Evolutionary conservation across 2,113 vertebrate genomes (phyloP), one percentile per base, ranked within the genome.

Genomic region (Onychostruthus taczanowskii): DNA sequence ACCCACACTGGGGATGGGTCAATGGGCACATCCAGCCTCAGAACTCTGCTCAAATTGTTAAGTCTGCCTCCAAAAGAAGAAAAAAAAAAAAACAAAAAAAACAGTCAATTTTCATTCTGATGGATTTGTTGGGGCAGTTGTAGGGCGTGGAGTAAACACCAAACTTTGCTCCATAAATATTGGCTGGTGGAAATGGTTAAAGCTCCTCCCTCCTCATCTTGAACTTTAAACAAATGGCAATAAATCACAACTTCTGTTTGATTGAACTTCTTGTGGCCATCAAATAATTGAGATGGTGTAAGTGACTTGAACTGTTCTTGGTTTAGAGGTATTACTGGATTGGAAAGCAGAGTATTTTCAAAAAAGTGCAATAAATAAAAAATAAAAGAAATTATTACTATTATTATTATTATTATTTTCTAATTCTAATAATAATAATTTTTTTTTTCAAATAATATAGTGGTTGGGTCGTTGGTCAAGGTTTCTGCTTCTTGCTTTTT

Each of bases 1-100:
- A 90, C 90, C 93, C 95, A 89, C 55, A 2, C 77, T 68, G 67
- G 96, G 92, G 94, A 96, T 94, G 96, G 96, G 94, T 94, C 96
- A 96, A 0, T 44, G 88, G 87, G 92, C 93, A 89, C 93, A 91
- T 87, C 86, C 90, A 93, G 70, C 9, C 78, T 68, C 84, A 83
- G 70, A 87, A 87, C 84, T 83, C 86, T 77, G 52, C 88, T 95
- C 73, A 73, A 2, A 85, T 33, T 67, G 59, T 84, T 46, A n/a
- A 77, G 26, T 55, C 84, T 90, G 87, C 58, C 74, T 95, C 74
- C 63, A 58, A 92, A 95, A 90, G 50, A 23, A 82, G 50, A 23
- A 82, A 92, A 55, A 91, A 87, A 2, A 37, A 37, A 37, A 37
- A 37, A 37, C 37, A 37, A 37, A 37, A 37, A 37, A n/a, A n/a